Evolutionary conservation across 2,113 vertebrate species (phyloP), one percentile per base, ranked within the genome.

Genomic region (Helogale parvula): DNA sequence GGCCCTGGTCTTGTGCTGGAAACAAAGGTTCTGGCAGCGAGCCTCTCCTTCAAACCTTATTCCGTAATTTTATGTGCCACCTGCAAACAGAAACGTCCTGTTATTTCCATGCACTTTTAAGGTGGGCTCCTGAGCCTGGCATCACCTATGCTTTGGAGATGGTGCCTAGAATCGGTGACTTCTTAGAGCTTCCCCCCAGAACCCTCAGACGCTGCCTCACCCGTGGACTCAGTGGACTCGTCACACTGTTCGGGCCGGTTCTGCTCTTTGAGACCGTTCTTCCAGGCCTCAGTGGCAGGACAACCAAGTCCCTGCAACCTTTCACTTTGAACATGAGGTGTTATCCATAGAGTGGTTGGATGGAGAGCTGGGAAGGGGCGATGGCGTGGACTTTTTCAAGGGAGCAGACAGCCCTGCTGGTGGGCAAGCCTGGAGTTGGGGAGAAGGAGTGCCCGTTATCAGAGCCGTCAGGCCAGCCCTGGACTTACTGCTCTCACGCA

Each of bases 141-240:
- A 8, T 86, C 60, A 45, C 31, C 63, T 57, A 17, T 23, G 66
- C 84, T 90, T 77, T 80, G 92, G 68, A 82, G 50, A 35, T 72
- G 83, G 27, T 23, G 21, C 33, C 94, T 38, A 54, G 80, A 81
- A 88, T 89, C 38, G 3, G 13, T 57, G 77, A 65, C 31, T 27
- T 77, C 97, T 50, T 33, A 25, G 71, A 66, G 65, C 2, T 0
- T 0, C 2, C 0, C 0, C 1, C 25, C 71, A 25, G 85, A 31
- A 65, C 41, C 85, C 41, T 45, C 71, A 71, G 88, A 16, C 47
- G 68, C 38, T 12, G 31, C 14, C 0, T 35, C 80, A 52, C 57
- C 93, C 31, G 4, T 1, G 27, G 10, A 27, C 52, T 85, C 79
- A 45, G 71, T 27, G 54, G 92, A 66, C 60, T 68, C 57, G 69